These are phyloP conservation scores for Rhopalosiphum nymphaeae DNA, from an alignment of 2,888 invertebrate species.

Conservation along the genomic window DNA sequence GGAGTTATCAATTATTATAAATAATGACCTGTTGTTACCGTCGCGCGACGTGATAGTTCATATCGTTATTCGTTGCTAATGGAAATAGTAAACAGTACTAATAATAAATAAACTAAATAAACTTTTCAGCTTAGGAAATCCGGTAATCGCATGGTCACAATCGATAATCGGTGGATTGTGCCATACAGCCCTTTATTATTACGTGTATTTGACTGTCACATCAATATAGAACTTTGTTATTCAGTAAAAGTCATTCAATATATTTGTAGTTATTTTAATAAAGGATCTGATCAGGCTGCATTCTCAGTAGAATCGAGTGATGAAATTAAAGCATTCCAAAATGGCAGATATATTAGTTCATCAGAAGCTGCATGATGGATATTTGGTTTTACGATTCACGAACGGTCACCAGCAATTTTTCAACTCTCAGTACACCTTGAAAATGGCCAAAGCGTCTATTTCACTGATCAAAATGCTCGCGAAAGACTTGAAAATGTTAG, in stretches of 20 bases:
- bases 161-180: neutral
- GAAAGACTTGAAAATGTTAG: too few relatives aligned
- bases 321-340: neutral
- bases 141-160: neutral
- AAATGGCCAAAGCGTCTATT: too few relatives aligned
- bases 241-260: slow-evolving; percentile 70
- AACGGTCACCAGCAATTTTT: too few relatives aligned
- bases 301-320: slow-evolving; percentile 17
- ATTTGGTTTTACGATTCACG: too few relatives aligned
- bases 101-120: too few relatives aligned
- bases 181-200: neutral
- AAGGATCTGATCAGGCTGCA: slow-evolving; percentile 67
- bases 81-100: too few relatives aligned
- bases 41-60: too few relatives aligned
- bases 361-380: slow-evolving; percentile 59
- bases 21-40: too few relatives aligned
- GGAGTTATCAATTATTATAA: too few relatives aligned
- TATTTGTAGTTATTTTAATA: slow-evolving; percentile 69
- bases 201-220: slow-evolving; percentile 68
- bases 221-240: slow-evolving; percentile 69
- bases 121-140: neutral
- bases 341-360: slow-evolving; percentile 67
- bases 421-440: too few relatives aligned
- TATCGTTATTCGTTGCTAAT: too few relatives aligned
- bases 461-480: too few relatives aligned